Conservation (phyloP, 2,888 invertebrate genomes). For the Cheilosia pagana region DNA sequence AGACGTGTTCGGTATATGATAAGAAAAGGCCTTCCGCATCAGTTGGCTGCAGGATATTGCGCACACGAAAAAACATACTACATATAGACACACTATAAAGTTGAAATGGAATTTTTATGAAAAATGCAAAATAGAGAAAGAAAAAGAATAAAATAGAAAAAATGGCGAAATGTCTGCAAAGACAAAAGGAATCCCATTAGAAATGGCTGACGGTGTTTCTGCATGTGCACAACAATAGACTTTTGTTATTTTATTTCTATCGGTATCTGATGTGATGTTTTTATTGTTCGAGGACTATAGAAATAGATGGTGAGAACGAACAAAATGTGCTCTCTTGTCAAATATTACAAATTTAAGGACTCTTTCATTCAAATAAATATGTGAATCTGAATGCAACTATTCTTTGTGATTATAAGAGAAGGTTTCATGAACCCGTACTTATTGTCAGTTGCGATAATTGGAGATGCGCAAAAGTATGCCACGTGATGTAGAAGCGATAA, state of each 20-base stretch:
- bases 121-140: conserved; percentile 36
- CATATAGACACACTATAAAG: background rate
- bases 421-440: too few relatives aligned
- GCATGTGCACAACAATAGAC: conserved; percentile 54
- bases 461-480: too few relatives aligned
- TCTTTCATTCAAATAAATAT: too few relatives aligned
- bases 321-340: background rate
- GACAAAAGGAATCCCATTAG: conserved; percentile 69
- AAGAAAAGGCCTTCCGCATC: conserved; percentile 53
- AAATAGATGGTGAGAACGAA: background rate
- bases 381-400: too few relatives aligned
- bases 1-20: conserved; percentile 40
- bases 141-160: conserved; percentile 6
- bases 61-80: background rate
- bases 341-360: too few relatives aligned
- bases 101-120: background rate
- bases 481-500: too few relatives aligned
- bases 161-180: conserved; percentile 48
- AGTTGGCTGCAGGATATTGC: conserved; percentile 31
- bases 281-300: background rate
- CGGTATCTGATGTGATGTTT: background rate
- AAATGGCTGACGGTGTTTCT: conserved; percentile 55
- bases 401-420: too few relatives aligned
- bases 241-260: conserved; percentile 19
- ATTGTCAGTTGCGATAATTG: too few relatives aligned